phyloP scores from a whole-genome alignment of 1,140 invertebrate genomes.

The Paraescarpia echinospica region DNA sequence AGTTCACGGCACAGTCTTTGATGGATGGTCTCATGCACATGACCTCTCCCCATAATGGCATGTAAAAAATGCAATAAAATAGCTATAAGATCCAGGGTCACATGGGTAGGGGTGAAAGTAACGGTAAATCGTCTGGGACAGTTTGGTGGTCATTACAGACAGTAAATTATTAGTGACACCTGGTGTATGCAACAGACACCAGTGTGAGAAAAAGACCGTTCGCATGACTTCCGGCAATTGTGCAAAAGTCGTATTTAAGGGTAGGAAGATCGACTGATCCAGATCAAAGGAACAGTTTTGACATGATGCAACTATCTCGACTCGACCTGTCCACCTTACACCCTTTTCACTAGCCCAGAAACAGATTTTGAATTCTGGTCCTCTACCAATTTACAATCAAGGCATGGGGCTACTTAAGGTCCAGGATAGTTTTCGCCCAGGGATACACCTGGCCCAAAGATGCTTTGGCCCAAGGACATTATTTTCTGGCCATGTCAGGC shows the following conservation, averaged over 20 bases:
- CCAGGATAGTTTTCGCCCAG: no score
- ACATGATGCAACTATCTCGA: background rate
- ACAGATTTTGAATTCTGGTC: background rate
- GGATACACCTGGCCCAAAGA: no score
- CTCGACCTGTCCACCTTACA: background rate
- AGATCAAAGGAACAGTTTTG: background rate
- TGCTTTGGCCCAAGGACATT: no score
- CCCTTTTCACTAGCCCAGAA: background rate
- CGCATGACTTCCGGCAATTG: background rate
- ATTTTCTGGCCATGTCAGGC: no score
- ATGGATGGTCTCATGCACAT: background rate
- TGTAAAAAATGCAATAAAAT: background rate
- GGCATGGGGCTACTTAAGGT: no score
- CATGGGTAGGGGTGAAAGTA: background rate
- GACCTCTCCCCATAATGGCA: background rate
- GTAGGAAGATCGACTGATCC: background rate
- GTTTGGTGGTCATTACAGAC: background rate
- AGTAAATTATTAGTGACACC: background rate
- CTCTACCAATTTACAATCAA: background rate
- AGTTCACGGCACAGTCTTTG: background rate
- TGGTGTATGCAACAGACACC: background rate
- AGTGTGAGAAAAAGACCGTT: background rate
- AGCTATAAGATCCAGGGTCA: background rate
- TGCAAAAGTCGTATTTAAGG: background rate
- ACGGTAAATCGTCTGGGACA: background rate